These are phyloP conservation scores for Cephonodes hylas DNA, from an alignment of 2,888 invertebrate species.

Conservation along the genomic window DNA sequence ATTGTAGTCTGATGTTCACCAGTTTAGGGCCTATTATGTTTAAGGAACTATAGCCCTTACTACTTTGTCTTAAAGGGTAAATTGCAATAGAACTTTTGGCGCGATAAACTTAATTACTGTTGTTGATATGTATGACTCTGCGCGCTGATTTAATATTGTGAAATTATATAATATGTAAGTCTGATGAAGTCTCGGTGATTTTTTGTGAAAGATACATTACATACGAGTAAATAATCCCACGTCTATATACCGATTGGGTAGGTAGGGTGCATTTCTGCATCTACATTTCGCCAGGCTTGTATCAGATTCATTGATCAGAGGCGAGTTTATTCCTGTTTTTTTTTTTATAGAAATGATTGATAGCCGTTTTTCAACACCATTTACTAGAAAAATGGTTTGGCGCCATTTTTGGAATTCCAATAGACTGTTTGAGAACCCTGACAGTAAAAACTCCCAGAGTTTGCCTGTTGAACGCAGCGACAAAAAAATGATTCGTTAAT, in stretches of 20 bases:
- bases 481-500: not conserved
- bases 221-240: not conserved
- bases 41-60: not conserved
- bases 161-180: not conserved
- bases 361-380: too few species aligned
- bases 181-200: not conserved
- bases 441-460: not conserved
- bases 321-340: too few species aligned
- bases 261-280: too few species aligned
- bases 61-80: not conserved
- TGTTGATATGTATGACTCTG: not conserved
- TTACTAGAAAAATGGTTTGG: too few species aligned
- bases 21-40: not conserved
- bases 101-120: not conserved
- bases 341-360: too few species aligned
- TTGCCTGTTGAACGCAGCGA: not conserved
- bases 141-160: not conserved
- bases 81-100: not conserved
- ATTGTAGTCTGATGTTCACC: conserved; percentile 22
- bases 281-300: too few species aligned
- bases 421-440: too few species aligned
- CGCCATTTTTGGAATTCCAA: too few species aligned
- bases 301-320: too few species aligned
- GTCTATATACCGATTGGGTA: too few species aligned
- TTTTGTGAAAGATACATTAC: not conserved